Evolutionary conservation across 2,888 invertebrate genomes (phyloP), one percentile per base, ranked within the genome.

Genomic region (Xylota sylvarum): DNA sequence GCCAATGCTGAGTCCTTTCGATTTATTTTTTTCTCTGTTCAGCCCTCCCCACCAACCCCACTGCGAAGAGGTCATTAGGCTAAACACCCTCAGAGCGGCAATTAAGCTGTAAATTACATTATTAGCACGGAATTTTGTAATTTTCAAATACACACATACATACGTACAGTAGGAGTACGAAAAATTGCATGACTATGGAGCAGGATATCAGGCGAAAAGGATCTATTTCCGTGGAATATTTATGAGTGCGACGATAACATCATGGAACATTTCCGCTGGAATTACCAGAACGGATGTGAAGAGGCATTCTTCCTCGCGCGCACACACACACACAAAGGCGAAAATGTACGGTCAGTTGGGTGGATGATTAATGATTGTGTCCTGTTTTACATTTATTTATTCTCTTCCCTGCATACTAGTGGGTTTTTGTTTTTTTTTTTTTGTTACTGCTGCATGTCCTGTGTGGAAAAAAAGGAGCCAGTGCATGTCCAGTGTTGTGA

Each of bases 381-480:
- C 80, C 80, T 80, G 80, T 85, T 85, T 80, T 85, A 80, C 80
- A 80, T 80, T 80, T 85, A 70, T 85, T 79, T 85, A 85, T 85
- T 58, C 55, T 48, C 37, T 30, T 69, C 48, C 35, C 14, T 46
- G 14, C n/a, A 27, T 12, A 43, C 32, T 23, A 2, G 9, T n/a
- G 48, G n/a, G n/a, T n/a, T n/a, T n/a, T n/a, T n/a, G n/a, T n/a
- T n/a, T n/a, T 32, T 35, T 60, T 73, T 52, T 27, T 19, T 10
- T 10, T 32, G 9, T 10, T 48, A 6, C 10, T 52, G 19, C 27
- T 76, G 56, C 32, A 70, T 43, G 50, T 72, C 55, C 46, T 46
- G 23, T 23, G 23, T 2, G 23, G 3, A 3, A 23, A 23, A 23
- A 3, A 23, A 23, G 3, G 3, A 23, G 2, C 23, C 23, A 23